Evolutionary conservation across 1,140 invertebrate species (phyloP).

Genomic region (Oryctes rhinoceros): DNA sequence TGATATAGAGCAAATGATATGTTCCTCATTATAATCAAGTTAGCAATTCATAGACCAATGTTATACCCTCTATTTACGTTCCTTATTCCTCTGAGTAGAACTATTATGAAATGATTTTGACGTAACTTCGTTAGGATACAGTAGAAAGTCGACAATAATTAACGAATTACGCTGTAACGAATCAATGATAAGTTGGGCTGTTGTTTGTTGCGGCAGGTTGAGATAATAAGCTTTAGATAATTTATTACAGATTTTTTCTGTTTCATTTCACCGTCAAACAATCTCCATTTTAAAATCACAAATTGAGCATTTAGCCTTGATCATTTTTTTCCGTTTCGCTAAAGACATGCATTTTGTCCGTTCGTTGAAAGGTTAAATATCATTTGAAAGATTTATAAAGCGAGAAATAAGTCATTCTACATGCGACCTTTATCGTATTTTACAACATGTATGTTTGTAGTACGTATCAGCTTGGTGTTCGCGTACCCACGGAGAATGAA

Average conservation of each 20-base stretch:
- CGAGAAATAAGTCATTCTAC: constrained; percentile 1
- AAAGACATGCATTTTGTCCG: constrained; percentile 12
- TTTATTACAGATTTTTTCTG: neutral
- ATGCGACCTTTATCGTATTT: constrained; percentile 16
- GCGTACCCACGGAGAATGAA: neutral
- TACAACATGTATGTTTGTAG: neutral
- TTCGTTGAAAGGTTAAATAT: constrained; percentile 24
- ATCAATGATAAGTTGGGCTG: neutral
- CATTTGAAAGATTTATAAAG: constrained; percentile 12
- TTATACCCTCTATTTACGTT: neutral
- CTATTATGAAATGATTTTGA: neutral
- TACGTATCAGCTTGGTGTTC: neutral
- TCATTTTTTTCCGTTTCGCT: constrained; percentile 20
- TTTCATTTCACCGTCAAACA: neutral
- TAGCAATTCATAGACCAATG: neutral
- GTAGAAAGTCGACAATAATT: neutral
- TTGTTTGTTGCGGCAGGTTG: neutral
- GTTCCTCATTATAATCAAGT: too few relatives aligned
- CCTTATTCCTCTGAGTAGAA: neutral
- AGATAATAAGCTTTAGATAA: constrained; percentile 14
- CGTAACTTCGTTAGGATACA: neutral
- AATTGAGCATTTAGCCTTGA: constrained; percentile 13
- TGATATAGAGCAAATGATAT: too few relatives aligned
- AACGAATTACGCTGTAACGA: neutral
- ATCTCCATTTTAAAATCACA: constrained; percentile 5